Evolutionary conservation across 2,113 vertebrate species (phyloP), one percentile per base, ranked within the genome.

Genomic region (Campylorhamphus procurvoides): DNA sequence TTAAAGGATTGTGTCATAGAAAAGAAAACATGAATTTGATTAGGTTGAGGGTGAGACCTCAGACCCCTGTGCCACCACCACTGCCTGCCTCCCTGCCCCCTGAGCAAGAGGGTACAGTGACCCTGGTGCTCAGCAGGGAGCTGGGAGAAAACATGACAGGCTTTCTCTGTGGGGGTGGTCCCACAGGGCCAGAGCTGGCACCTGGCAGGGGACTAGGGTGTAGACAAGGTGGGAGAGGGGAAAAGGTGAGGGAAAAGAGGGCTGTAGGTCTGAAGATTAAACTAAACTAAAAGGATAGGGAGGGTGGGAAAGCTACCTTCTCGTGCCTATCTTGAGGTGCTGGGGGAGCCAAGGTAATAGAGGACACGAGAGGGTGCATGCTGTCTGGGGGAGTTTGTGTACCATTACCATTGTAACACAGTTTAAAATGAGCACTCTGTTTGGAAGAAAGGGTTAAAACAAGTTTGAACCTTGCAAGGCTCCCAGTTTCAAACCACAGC

Each of bases 11-110:
- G 29, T 39, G 66, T 64, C 55, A 35, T 4, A 2, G 60, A 52
- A 86, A 55, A 69, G 18, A 91, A 84, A 73, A 55, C 44, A 47
- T 55, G 42, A 74, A 46, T 85, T 91, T 87, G 35, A 89, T 93
- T 66, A 84, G 79, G 9, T 35, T 1, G 20, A 33, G 63, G 17
- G 25, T 0, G 5, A 93, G 72, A 59, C 24, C 31, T 77, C 63
- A 47, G 46, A 25, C 29, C 39, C 39, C 20, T 42, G 35, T 72
- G 80, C 40, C 66, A 63, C 18, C 22, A 40, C 22, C 0, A 0
- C 69, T 53, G 10, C 56, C 52, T 27, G 7, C 23, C 56, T 71
- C n/a, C 31, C 47, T 4, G 10, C 37, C 24, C 29, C 27, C 42
- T 35, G 52, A 67, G 67, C 37, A n/a, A 0, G 7, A 59, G 31